phyloP scores from a whole-genome alignment of 2,797 vertebrate species.

The Ctenosaura bakeri region DNA sequence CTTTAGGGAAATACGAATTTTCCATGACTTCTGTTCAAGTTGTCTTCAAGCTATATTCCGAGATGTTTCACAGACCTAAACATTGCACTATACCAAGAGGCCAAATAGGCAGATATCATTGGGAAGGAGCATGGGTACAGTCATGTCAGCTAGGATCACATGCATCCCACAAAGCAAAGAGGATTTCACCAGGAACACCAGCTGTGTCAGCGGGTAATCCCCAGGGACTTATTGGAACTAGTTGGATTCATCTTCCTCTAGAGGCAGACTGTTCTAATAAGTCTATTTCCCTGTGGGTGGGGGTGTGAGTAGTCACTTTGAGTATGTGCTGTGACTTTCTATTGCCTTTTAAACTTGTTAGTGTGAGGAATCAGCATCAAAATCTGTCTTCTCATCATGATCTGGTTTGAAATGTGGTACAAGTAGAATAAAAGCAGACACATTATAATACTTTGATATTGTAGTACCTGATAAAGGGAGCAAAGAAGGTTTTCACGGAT shows the following conservation, averaged over 20 bases:
- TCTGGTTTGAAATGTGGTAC: neutral
- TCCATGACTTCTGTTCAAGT: too few relatives aligned
- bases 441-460: neutral
- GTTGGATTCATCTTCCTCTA: too few relatives aligned
- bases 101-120: neutral
- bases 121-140: neutral
- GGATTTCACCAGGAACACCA: neutral
- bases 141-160: neutral
- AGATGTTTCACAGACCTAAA: too few relatives aligned
- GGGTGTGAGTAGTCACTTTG: too few relatives aligned
- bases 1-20: neutral
- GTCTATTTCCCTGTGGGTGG: neutral
- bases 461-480: neutral
- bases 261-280: neutral
- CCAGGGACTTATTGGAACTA: neutral
- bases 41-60: too few relatives aligned
- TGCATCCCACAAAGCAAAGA: neutral
- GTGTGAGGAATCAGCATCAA: neutral
- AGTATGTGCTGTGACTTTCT: too few relatives aligned
- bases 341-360: neutral
- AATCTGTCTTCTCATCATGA: neutral
- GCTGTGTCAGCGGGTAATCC: neutral
- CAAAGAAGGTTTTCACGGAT: neutral
- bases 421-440: neutral
- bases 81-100: too few relatives aligned